Evolutionary conservation across 1,140 invertebrate genomes (phyloP), one percentile per base, ranked within the genome.

Genomic region (Bombus waltoni): DNA sequence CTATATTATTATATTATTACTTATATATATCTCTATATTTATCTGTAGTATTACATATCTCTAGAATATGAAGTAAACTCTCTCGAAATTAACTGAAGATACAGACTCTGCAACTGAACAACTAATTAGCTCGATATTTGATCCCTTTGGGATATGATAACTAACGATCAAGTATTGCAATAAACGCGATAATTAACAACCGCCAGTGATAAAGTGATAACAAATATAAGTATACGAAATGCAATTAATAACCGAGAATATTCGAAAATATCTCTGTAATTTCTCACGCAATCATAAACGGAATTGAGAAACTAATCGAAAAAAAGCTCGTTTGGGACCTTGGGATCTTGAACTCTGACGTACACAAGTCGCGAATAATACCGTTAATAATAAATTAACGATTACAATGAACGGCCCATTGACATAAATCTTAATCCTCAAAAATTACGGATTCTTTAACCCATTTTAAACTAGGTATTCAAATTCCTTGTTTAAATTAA

Each of bases 261-360:
- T 5, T 9, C 8, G 9, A 4, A 70, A 25, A 40, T 25, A 18
- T 25, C 4, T 13, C 6, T 22, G 32, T 22, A 28, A 35, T 10
- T 35, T 76, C 53, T 32, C 44, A 25, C 22, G 8, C 44, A 59
- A 57, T 75, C 22, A 75, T 40, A 76, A 76, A 59, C 35, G 35
- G 4, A 76, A 59, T 59, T 76, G 47, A 38, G 73, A 28, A 57
- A 57, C 74, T 76, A 76, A 76, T 76, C 18, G 11, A 40, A 57
- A 53, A 53, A 28, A 53, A 59, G 38, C 6, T 8, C 74, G 28
- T 76, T 59, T 76, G 74, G 74, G 35, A 59, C 2, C 47, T 53
- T 53, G 47, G 18, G 47, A 76, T 76, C 32, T 70, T 70, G 22
- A 25, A 3, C 22, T 70, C 68, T 11, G 22, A 11, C 10, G 10